phyloP scores from a whole-genome alignment of 2,888 invertebrate genomes.

The Masnerella sp. region DNA sequence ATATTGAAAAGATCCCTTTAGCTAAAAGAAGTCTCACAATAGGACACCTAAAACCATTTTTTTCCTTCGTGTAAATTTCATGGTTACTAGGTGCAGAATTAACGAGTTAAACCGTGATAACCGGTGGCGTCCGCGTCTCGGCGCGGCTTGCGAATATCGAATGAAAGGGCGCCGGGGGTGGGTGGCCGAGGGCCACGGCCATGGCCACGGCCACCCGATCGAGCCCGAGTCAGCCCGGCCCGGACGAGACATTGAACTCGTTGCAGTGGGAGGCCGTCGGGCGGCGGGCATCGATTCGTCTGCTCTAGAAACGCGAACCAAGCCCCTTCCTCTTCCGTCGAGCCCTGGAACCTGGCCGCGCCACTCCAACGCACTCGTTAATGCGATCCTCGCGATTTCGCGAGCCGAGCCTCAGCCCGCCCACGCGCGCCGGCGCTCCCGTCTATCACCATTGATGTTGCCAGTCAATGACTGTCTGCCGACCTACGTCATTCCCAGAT shows the following conservation, averaged over 20 bases:
- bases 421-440: too few species aligned
- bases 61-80: not conserved
- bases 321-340: slow-evolving; percentile 59
- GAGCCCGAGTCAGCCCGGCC: slow-evolving; percentile 63
- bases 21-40: too few species aligned
- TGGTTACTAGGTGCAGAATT: not conserved
- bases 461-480: too few species aligned
- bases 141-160: slow-evolving; percentile 34
- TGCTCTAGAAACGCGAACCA: slow-evolving; percentile 74
- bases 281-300: slow-evolving; percentile 73
- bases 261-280: slow-evolving; percentile 66
- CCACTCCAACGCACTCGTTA: slow-evolving; percentile 62
- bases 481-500: too few species aligned
- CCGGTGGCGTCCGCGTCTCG: slow-evolving; percentile 25
- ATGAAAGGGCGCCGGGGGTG: slow-evolving; percentile 55
- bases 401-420: not conserved
- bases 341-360: slow-evolving; percentile 50
- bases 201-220: slow-evolving; percentile 68
- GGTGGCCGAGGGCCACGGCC: slow-evolving; percentile 66
- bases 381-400: slow-evolving; percentile 13
- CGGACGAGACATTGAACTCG: slow-evolving; percentile 76
- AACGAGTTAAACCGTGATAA: slow-evolving; percentile 18
- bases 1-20: not conserved
- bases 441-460: too few species aligned
- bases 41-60: too few species aligned